Evolutionary conservation across 2,113 vertebrate species (phyloP), one percentile per base, ranked within the genome.

Genomic region (Pardalotus punctatus): DNA sequence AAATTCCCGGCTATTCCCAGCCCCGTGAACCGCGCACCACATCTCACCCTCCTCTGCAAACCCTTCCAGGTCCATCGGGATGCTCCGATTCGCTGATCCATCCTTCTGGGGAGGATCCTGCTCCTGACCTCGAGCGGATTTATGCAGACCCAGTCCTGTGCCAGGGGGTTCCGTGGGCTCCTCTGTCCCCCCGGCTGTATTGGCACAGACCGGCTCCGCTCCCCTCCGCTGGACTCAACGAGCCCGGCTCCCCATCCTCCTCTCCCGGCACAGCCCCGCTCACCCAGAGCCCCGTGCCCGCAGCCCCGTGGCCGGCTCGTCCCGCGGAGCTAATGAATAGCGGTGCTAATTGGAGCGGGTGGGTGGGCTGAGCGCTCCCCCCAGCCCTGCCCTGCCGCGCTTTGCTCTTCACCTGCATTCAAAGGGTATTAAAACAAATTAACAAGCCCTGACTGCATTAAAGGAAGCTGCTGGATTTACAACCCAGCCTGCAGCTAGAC

Each of bases 401-500:
- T 86, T 86, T 36, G 67, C 93, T 96, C 85, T 86, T 66, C 66
- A 96, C 96, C 93, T 97, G 74, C 12, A 95, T 90, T 94, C 92
- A 93, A 96, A 96, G 96, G 51, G 85, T 40, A 93, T 94, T 85
- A 73, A 94, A 94, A 81, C 76, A 90, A 76, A 91, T 93, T 95
- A 96, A 95, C 95, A 95, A 96, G 92, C 96, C 79, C 82, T 25
- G 93, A 93, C 90, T 86, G 88, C 94, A 90, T 96, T 43, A 96
- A 94, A 96, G 94, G 95, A 93, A 96, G 94, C 91, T 93, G 91
- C 85, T 40, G 93, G 38, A 94, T 96, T 96, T 96, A 95, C 87
- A 95, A 88, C 81, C 67, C 90, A 66, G 92, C 96, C 94, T 93
- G 95, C 91, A 96, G 94, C 93, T 94, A 96, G 94, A 95, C 95